Evolutionary conservation across 2,888 invertebrate genomes (phyloP).

Genomic region (Drosophila recens): DNA sequence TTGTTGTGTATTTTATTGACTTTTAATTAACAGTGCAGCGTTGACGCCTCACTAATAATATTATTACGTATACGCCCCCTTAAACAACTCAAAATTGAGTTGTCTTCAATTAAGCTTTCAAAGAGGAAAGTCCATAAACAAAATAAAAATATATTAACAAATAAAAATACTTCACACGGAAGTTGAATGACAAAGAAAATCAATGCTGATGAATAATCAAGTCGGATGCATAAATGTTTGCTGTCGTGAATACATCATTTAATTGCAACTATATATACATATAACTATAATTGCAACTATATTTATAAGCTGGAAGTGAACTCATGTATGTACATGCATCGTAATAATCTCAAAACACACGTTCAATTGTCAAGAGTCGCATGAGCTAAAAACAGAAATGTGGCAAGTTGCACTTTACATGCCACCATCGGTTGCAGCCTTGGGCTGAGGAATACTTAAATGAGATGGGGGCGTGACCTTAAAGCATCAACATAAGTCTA

Average conservation of each 20-base stretch:
- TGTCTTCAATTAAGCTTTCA: not conserved
- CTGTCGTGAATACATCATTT: not conserved
- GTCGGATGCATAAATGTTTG: not conserved
- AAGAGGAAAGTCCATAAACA: not conserved
- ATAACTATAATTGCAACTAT: not conserved
- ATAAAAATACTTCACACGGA: not conserved
- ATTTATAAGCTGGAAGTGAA: slow-evolving; percentile 2
- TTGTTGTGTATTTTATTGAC: slow-evolving; percentile 21
- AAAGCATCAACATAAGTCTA: not conserved
- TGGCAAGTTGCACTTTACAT: slow-evolving; percentile 26
- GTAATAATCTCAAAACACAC: slow-evolving; percentile 3
- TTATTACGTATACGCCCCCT: slow-evolving; percentile 46
- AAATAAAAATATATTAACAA: not conserved
- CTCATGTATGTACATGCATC: not conserved
- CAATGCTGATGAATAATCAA: not conserved
- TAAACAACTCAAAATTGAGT: not conserved
- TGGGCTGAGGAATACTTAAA: slow-evolving; percentile 14
- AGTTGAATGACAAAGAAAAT: not conserved
- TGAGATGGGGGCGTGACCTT: slow-evolving; percentile 3
- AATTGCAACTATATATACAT: not conserved
- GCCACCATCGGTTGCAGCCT: slow-evolving; percentile 43
- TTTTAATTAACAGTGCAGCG: slow-evolving; percentile 10
- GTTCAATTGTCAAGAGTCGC: slow-evolving; percentile 4
- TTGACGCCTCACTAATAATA: not conserved
- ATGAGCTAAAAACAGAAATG: slow-evolving; percentile 24